Conservation (phyloP, 1,140 invertebrate genomes). For the Yoshiicerus persimilis region DNA sequence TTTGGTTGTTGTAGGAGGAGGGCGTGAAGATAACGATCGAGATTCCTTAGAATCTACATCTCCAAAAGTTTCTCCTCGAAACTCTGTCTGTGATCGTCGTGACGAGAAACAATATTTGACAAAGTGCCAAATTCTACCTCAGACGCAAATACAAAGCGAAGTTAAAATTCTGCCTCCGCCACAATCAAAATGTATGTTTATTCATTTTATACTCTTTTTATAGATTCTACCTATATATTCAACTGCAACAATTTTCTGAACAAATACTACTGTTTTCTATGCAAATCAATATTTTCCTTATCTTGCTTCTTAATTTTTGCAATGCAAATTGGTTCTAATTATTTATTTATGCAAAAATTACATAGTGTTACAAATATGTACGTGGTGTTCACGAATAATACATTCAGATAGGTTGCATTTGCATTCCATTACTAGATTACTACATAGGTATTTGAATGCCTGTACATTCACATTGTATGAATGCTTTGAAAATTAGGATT, state of each 20-base stretch:
- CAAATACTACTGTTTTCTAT: no score
- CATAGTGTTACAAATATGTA: no score
- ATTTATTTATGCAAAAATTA: no score
- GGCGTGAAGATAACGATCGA: background rate
- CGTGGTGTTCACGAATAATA: no score
- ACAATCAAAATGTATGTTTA: background rate
- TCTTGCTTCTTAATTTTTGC: no score
- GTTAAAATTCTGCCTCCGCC: background rate
- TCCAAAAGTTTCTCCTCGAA: slow-evolving; percentile 3
- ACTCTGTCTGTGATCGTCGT: background rate
- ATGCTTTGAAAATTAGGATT: no score
- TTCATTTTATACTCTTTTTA: background rate
- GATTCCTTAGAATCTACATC: background rate
- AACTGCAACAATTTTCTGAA: background rate
- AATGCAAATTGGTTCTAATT: no score
- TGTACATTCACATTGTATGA: no score
- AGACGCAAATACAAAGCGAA: background rate
- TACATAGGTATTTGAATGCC: no score
- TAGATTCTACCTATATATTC: background rate
- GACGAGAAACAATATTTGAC: background rate
- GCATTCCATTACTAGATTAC: no score
- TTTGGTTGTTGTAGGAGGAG: background rate
- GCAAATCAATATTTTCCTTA: no score
- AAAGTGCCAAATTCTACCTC: background rate
- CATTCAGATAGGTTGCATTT: no score